Evolutionary conservation across 2,797 vertebrate genomes (phyloP).

Genomic region (Acrossocheilus fasciatus): DNA sequence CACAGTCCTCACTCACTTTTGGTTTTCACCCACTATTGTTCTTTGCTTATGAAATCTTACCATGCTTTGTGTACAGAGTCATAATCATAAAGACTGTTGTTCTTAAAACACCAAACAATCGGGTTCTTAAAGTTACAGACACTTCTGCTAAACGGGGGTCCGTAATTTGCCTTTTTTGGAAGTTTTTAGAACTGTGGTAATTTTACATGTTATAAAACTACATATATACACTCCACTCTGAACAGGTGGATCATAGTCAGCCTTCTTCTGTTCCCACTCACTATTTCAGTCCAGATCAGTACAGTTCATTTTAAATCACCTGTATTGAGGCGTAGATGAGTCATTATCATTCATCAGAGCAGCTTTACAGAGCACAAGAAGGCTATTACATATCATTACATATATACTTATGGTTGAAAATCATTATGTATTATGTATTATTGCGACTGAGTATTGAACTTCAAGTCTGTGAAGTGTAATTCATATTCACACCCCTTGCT

Average conservation of each 20-base stretch:
- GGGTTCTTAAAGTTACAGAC: neutral
- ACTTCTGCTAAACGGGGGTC: neutral
- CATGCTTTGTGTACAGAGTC: neutral
- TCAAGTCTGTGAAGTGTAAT: neutral
- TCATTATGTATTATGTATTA: neutral
- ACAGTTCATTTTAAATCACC: neutral
- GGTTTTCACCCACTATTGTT: neutral
- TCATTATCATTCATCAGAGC: neutral
- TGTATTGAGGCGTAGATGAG: neutral
- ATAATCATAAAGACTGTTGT: neutral
- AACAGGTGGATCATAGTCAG: neutral
- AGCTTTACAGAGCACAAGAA: slow-evolving; percentile 18
- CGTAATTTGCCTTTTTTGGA: neutral
- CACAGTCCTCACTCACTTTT: neutral
- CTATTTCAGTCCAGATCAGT: neutral
- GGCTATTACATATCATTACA: neutral
- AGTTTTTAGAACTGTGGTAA: neutral
- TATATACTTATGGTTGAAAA: neutral
- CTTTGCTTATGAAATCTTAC: neutral
- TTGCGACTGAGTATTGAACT: neutral
- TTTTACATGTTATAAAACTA: neutral
- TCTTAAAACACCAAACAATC: neutral
- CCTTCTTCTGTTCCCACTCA: neutral
- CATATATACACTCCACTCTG: neutral
- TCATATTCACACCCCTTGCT: neutral